A percentile compares a stretch with the other conserved stretches of the same genome.
Conservation (phyloP, 1,140 invertebrate species). For the Psix sp. region DNA sequence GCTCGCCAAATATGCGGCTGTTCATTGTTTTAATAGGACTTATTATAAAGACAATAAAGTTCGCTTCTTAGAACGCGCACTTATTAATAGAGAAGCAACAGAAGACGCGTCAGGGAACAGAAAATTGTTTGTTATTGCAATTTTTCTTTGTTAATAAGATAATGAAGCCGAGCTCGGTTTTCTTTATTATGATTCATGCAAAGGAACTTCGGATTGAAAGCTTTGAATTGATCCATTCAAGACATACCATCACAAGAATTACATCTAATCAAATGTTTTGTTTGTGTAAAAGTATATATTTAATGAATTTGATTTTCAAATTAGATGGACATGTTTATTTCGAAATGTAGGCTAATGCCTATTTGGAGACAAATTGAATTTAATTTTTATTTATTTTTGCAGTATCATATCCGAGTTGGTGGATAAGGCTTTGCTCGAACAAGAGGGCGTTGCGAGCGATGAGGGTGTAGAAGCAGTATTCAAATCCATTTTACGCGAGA, state of each 20-base stretch:
- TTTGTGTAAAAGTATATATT: constrained; percentile 48
- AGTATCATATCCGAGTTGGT: constrained; percentile 89
- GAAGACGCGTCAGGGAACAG: constrained; percentile 40
- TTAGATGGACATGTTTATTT: background rate
- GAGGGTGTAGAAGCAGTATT: constrained; percentile 84
- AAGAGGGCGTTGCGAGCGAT: constrained; percentile 73
- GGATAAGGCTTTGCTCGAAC: constrained; percentile 79
- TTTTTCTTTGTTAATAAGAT: constrained; percentile 58
- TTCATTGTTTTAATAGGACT: constrained; percentile 52
- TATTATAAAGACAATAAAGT: constrained; percentile 45
- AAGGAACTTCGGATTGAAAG: constrained; percentile 51
- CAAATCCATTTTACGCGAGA: constrained; percentile 84
- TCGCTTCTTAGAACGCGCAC: constrained; percentile 44
- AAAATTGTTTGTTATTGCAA: constrained; percentile 59
- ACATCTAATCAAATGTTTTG: constrained; percentile 50
- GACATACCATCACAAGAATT: constrained; percentile 30
- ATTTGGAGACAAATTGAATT: too few species aligned
- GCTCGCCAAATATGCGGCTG: constrained; percentile 26
- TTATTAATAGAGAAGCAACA: constrained; percentile 56
- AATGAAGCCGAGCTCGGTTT: constrained; percentile 52
- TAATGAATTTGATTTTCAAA: too few species aligned
- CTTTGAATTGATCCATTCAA: constrained; percentile 56
- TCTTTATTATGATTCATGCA: constrained; percentile 56
- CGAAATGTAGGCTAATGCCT: background rate
- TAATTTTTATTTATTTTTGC: constrained; percentile 38